Percentiles rank a stretch among this genome's conserved stretches.
These are phyloP conservation scores for Ictidomys tridecemlineatus DNA, from an alignment of 2,113 vertebrate species.

Conservation along the genomic window DNA sequence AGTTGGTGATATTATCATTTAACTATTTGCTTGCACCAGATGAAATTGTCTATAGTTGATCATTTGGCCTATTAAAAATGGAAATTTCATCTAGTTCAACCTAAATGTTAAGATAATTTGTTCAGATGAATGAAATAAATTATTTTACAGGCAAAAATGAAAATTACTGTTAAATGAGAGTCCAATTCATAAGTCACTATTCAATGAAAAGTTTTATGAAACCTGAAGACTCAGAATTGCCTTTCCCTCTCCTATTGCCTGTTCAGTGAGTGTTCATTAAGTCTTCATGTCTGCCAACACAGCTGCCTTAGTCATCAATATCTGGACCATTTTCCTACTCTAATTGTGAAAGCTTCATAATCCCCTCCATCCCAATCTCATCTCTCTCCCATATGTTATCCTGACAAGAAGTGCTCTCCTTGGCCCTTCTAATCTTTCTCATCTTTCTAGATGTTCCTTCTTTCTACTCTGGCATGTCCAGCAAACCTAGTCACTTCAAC, in stretches of 20 bases:
- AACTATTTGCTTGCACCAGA: not conserved
- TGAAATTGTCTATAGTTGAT: not conserved
- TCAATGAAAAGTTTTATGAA: not conserved
- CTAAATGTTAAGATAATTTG: constrained; percentile 16
- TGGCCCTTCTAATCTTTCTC: not conserved
- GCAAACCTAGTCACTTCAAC: not conserved
- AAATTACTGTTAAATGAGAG: not conserved
- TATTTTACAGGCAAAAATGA: constrained; percentile 10
- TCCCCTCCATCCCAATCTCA: not conserved
- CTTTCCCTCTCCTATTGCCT: not conserved
- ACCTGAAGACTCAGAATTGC: rapidly evolving
- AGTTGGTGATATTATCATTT: not conserved
- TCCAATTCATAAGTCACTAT: not conserved
- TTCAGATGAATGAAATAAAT: not conserved
- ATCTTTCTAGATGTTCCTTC: too few species aligned
- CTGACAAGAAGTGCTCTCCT: not conserved
- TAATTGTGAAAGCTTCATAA: not conserved
- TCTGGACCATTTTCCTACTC: not conserved
- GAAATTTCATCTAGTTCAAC: not conserved
- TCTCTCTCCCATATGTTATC: not conserved
- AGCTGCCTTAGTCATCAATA: not conserved
- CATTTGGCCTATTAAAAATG: not conserved
- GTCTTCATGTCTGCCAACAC: not conserved
- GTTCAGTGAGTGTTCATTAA: not conserved
- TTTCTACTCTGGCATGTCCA: not conserved